phyloP scores from a whole-genome alignment of 2,113 vertebrate species.

The Tringa solitaria region DNA sequence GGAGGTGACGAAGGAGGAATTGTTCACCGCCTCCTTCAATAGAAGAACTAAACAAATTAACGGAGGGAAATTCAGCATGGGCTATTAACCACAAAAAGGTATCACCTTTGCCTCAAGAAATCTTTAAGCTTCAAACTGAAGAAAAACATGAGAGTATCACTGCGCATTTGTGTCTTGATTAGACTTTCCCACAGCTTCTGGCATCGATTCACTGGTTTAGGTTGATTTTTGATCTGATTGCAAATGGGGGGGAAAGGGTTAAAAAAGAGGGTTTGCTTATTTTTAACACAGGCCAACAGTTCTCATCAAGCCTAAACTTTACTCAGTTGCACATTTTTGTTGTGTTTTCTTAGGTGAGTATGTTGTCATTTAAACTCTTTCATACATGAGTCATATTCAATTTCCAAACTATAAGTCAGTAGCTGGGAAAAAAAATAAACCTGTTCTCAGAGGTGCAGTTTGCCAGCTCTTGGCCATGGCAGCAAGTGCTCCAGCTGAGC shows the following conservation, averaged over 20 bases:
- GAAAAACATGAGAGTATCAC: background rate
- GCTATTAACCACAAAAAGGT: background rate
- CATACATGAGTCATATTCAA: background rate
- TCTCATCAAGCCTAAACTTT: background rate
- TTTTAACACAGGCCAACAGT: background rate
- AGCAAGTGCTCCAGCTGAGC: background rate
- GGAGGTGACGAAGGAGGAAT: background rate
- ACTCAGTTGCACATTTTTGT: background rate
- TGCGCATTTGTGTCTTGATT: background rate
- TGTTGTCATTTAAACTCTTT: background rate
- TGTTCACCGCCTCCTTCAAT: background rate
- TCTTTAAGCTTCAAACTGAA: background rate
- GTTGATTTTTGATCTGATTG: background rate
- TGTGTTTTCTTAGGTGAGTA: background rate
- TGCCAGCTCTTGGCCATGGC: background rate
- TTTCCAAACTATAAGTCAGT: background rate
- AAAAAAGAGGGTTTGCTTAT: background rate
- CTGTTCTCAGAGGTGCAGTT: background rate
- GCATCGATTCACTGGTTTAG: background rate
- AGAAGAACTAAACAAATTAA: background rate
- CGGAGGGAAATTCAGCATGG: background rate
- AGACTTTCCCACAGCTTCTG: background rate
- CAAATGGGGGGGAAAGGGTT: background rate
- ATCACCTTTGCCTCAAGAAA: background rate
- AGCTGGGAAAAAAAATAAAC: background rate